phyloP scores from a whole-genome alignment of 1,140 invertebrate species.

The Mizuhopecten yessoensis region DNA sequence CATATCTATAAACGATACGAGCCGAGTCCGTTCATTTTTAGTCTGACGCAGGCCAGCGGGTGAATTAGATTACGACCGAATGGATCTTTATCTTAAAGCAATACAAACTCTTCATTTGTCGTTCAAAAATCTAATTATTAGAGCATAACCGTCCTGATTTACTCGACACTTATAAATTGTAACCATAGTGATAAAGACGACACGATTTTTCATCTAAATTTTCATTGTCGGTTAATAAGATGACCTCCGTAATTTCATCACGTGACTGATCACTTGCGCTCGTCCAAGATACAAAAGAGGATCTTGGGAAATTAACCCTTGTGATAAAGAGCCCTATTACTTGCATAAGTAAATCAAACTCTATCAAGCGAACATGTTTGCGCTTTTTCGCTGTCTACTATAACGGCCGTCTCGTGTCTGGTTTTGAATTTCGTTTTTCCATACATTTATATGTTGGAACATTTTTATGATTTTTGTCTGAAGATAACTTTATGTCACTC shows the following conservation, averaged over 20 bases:
- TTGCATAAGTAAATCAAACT: conserved; percentile 39
- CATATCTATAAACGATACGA: not conserved
- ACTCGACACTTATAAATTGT: conserved; percentile 24
- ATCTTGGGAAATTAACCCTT: conserved; percentile 34
- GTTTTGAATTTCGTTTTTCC: not conserved
- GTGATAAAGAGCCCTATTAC: conserved; percentile 33
- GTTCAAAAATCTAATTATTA: conserved; percentile 28
- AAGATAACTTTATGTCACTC: not conserved
- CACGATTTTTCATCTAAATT: conserved; percentile 39
- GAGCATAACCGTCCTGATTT: conserved; percentile 15
- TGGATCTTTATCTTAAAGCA: conserved; percentile 17
- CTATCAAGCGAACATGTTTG: conserved; percentile 3
- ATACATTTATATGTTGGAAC: not conserved
- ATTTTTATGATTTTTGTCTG: not conserved
- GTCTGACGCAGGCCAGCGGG: conserved; percentile 24
- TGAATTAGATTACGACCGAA: conserved; percentile 4
- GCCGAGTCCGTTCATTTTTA: not conserved
- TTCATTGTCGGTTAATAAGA: not conserved
- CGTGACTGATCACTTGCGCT: conserved; percentile 31
- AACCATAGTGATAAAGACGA: conserved; percentile 3
- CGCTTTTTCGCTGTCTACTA: not conserved
- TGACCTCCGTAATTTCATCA: conserved; percentile 22
- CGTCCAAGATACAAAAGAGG: conserved; percentile 32
- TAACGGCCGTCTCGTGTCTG: conserved; percentile 15
- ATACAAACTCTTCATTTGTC: conserved; percentile 39